Base-by-base conservation (phyloP, 37 sponge, comb jelly and placozoan genomes). In the Agelas oroides region DNA sequence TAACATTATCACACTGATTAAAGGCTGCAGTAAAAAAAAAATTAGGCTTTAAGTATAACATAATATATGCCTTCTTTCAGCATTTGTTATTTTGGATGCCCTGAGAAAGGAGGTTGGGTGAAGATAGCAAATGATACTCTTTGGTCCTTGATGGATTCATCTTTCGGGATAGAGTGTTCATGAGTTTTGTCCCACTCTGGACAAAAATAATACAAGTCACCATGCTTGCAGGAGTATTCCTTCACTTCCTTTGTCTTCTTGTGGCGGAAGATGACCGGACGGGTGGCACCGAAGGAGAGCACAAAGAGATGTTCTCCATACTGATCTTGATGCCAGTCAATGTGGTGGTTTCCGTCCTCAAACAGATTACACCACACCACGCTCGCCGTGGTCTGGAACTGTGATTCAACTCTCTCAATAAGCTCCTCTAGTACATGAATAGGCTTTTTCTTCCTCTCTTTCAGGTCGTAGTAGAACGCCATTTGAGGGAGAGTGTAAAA, bases 281-380 rank as follows among this genome's bases (percentile, higher is more conserved):
- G 72, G 39, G 72, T 32, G 35, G 41, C 35, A 27, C 72, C 72
- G 39, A 71, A 71, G 11, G 72, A 71, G 23, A 71, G 12, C 15
- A 71, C 72, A 30, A 71, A 71, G 16, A 17, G 21, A 32, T 71
- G 72, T 28, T 71, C 72, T 6, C 72, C 72, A 30, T 71, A 71
- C 39, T 71, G 72, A 23, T 71, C 72, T n/a, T 71, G 72, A 30
- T 71, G 72, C 72, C 72, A 71, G 28, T 71, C 72, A 30, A 71
- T 71, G 21, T 71, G 28, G 28, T 71, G 72, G 37, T 35, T 71
- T 19, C 72, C 72, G 39, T 71, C 72, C 19, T 71, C 17, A 52
- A 71, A 71, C 17, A 71, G 72, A n/a, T 71, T 71, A 71, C 72
- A 71, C 72, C 72, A 71, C 18, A 71, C 38, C 16, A 32, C 72